Base-by-base conservation (phyloP, 1,140 invertebrate species). In the Rhopalosiphum padi region DNA sequence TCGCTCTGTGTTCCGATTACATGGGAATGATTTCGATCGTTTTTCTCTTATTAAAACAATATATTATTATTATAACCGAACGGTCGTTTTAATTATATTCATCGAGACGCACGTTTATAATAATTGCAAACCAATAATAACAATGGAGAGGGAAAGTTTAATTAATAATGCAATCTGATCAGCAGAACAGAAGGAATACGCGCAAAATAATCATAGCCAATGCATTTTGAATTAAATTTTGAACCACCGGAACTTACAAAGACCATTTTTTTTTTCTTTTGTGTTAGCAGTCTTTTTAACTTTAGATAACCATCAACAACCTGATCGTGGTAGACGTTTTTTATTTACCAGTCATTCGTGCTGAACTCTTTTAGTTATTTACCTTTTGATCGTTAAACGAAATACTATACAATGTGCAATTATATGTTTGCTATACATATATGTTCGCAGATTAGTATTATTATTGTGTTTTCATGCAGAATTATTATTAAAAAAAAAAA, bases 51-150 rank as follows among this genome's bases (percentile, higher is more conserved):
- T 53, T 43, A 89, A 89, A 89, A 89, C 87, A 22, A 89, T 89
- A 89, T 89, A 53, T 89, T 48, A 48, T 87, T 48, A 48, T 87
- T 48, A 51, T 89, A 89, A 53, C n/a, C 2, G 48, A 89, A 35
- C n/a, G 87, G 48, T 53, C 48, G 48, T 37, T 89, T 89, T 35
- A 89, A 53, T 89, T 89, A 89, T 89, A 89, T 89, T 89, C 87
- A 23, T 89, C 41, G 48, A 89, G 48, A 89, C 21, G 87, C 87
- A 37, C 41, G 8, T 53, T 89, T 35, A 89, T 53, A 89, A 89
- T 89, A 89, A 89, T 89, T 89, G 30, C 48, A 51, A 53, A 89
- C 87, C 87, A 89, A 89, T 89, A 53, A 53, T 53, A 89, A 89
- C 48, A 53, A 89, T 25, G 8, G 87, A 53, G n/a, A 53, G 87